Evolutionary conservation across 2,888 invertebrate species (phyloP).

Genomic region (Piscicola geometra): DNA sequence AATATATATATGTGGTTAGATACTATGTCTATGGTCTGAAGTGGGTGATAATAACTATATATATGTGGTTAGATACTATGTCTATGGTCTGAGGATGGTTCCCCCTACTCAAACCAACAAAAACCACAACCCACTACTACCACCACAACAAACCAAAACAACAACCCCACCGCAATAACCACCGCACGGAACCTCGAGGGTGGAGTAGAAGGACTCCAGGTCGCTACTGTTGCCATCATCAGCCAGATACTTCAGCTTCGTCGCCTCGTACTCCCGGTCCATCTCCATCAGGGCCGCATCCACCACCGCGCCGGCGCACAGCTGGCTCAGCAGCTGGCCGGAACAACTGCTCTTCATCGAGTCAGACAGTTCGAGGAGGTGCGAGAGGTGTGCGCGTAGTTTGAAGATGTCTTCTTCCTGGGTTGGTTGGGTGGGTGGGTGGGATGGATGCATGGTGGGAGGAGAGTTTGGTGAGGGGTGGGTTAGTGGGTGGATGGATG

Average conservation of each 20-base stretch:
- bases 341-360: constrained; percentile 58
- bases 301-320: constrained; percentile 39
- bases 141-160: neutral
- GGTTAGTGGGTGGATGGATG: too few relatives aligned
- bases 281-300: constrained; percentile 42
- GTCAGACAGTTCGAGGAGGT: constrained; percentile 75
- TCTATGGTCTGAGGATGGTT: too few relatives aligned
- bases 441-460: neutral
- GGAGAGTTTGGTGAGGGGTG: too few relatives aligned
- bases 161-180: neutral
- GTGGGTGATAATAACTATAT: too few relatives aligned
- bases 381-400: constrained; percentile 67
- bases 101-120: neutral
- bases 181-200: constrained; percentile 66
- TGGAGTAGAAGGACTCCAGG: constrained; percentile 86
- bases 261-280: constrained; percentile 41
- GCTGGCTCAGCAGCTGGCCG: constrained; percentile 30
- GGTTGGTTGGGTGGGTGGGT: constrained; percentile 40
- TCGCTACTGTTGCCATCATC: constrained; percentile 52
- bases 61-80: too few relatives aligned
- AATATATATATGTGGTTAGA: too few relatives aligned
- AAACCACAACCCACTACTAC: neutral
- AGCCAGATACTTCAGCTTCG: constrained; percentile 25
- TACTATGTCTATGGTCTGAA: too few relatives aligned
- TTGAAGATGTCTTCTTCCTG: constrained; percentile 49